Conservation (phyloP, 2,113 vertebrate species). For the Anguilla japonica region DNA sequence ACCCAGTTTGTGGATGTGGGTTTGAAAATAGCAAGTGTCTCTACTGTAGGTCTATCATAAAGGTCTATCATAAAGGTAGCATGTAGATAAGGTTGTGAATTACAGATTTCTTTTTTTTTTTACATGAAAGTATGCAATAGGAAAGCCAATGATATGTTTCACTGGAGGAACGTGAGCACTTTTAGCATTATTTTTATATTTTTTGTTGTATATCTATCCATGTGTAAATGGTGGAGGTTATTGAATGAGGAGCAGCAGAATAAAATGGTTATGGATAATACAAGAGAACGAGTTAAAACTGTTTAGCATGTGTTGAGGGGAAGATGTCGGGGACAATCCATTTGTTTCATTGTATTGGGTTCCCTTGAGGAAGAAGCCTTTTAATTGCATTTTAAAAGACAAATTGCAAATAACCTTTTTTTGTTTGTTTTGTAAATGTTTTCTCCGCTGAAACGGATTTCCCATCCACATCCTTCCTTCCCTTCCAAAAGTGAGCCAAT, state of each 20-base stretch:
- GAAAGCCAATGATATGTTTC: background rate
- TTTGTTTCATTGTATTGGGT: background rate
- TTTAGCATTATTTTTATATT: background rate
- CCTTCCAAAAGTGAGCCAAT: conserved; percentile 13
- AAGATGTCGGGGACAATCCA: background rate
- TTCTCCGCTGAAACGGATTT: background rate
- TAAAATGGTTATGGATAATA: background rate
- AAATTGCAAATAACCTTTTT: conserved; percentile 7
- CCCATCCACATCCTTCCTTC: background rate
- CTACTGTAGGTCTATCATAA: background rate
- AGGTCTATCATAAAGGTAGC: conserved; percentile 3
- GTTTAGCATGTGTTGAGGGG: background rate
- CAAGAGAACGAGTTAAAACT: background rate
- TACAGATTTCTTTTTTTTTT: background rate
- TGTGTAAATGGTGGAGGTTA: background rate
- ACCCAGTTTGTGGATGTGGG: background rate
- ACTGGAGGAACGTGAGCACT: background rate
- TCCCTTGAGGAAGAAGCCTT: conserved; percentile 8
- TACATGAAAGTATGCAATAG: background rate
- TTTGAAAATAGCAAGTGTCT: background rate
- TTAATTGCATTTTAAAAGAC: background rate
- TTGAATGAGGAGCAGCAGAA: background rate
- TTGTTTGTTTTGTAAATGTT: conserved; percentile 13
- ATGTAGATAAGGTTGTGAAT: conserved; percentile 6
- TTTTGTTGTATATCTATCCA: background rate